These are phyloP conservation scores for Podarcis siculus DNA, from an alignment of 2,797 vertebrate genomes.

Conservation along the genomic window DNA sequence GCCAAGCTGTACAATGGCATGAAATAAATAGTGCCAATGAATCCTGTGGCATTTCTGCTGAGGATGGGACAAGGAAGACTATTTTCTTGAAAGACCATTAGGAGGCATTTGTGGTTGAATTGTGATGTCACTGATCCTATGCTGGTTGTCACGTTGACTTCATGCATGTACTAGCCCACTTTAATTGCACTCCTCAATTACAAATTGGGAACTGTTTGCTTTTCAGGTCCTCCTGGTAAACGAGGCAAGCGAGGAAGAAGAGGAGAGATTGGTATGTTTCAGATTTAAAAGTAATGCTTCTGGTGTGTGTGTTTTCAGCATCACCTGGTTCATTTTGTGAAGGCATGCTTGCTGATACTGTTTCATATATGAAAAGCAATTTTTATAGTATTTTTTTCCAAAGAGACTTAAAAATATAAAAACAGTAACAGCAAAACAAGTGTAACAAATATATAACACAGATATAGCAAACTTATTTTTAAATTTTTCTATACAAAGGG, in stretches of 20 bases:
- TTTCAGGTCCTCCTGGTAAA: constrained; percentile 95
- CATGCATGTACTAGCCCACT: neutral
- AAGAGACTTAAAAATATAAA: neutral
- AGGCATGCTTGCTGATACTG: neutral
- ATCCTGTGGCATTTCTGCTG: neutral
- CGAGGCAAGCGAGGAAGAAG: constrained; percentile 95
- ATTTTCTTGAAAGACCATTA: neutral
- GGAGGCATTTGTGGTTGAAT: neutral
- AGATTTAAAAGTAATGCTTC: neutral
- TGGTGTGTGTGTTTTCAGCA: constrained; percentile 1
- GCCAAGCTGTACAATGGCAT: neutral
- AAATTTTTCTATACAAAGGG: neutral
- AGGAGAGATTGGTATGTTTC: constrained; percentile 92
- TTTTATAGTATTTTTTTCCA: neutral
- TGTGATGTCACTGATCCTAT: neutral
- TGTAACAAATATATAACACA: neutral
- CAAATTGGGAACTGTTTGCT: constrained; percentile 41
- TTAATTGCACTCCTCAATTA: constrained; percentile 28
- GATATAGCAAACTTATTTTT: neutral
- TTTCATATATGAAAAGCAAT: too few species aligned
- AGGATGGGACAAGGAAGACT: neutral
- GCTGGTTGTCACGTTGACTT: neutral
- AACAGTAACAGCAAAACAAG: neutral
- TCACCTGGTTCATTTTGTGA: neutral
- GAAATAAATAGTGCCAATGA: neutral